A percentile compares a stretch with the other conserved stretches of the same genome.
These are phyloP conservation scores for Cyclophora albipunctata DNA, from an alignment of 2,888 invertebrate genomes.

Conservation along the genomic window DNA sequence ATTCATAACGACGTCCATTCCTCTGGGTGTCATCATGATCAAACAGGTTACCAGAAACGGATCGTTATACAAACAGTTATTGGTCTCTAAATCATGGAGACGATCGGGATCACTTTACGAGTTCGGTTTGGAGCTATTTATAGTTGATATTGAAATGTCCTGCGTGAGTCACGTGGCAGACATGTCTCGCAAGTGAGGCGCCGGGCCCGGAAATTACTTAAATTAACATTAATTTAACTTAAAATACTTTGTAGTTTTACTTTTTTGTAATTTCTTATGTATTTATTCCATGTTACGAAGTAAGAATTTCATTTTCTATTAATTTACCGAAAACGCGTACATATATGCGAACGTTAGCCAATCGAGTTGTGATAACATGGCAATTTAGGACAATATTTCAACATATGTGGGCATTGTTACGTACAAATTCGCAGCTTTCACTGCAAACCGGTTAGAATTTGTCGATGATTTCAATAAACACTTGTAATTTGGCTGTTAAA, in stretches of 20 bases:
- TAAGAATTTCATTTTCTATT: too few relatives aligned
- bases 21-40: too few relatives aligned
- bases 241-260: too few relatives aligned
- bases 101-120: conserved; percentile 13
- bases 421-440: conserved; percentile 31
- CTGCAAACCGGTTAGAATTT: conserved; percentile 24
- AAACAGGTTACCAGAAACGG: not conserved
- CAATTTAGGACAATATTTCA: conserved; percentile 8
- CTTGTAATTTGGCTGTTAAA: not conserved
- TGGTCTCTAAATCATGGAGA: conserved; percentile 32
- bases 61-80: conserved; percentile 25
- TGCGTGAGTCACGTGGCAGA: conserved; percentile 26
- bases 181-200: conserved; percentile 7
- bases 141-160: conserved; percentile 33
- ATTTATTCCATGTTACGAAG: too few relatives aligned
- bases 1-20: conserved; percentile 1
- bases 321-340: too few relatives aligned
- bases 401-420: conserved; percentile 23
- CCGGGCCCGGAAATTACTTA: conserved; percentile 4
- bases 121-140: conserved; percentile 31
- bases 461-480: conserved; percentile 2
- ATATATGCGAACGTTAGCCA: not conserved
- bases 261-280: too few relatives aligned
- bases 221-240: too few relatives aligned
- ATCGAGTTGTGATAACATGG: conserved; percentile 7